These are phyloP conservation scores for Drosophila quasianomalipes DNA, from an alignment of 2,888 invertebrate species.

Conservation along the genomic window DNA sequence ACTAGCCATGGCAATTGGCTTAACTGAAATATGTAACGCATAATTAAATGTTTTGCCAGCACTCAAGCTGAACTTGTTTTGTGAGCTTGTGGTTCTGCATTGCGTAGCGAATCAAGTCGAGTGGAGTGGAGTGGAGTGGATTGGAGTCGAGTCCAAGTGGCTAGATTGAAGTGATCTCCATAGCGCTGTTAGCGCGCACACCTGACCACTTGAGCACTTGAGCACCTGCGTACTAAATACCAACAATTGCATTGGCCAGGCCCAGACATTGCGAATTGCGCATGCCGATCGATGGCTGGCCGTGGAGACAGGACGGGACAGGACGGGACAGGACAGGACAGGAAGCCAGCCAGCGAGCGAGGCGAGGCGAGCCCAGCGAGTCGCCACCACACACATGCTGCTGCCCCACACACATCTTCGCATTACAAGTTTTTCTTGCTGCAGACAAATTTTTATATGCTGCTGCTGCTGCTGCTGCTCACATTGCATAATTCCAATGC, in stretches of 20 bases:
- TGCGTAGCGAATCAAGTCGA: conserved; percentile 40
- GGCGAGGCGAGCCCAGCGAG: not conserved
- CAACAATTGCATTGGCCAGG: conserved; percentile 29
- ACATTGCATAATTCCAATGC: conserved; percentile 68
- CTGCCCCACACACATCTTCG: conserved; percentile 55
- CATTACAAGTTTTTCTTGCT: conserved; percentile 47
- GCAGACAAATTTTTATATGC: conserved; percentile 65
- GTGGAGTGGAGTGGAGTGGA: not conserved
- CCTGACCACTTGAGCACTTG: conserved; percentile 59
- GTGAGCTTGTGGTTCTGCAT: conserved; percentile 48
- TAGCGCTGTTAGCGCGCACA: conserved; percentile 8
- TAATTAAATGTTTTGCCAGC: conserved; percentile 70
- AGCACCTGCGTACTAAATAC: conserved; percentile 66
- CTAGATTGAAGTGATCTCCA: conserved; percentile 22
- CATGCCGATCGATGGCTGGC: conserved; percentile 39
- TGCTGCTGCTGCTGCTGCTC: conserved; percentile 18
- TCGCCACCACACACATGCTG: conserved; percentile 36
- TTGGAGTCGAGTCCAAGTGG: conserved; percentile 21
- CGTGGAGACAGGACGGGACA: not conserved
- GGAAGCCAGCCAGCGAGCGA: conserved; percentile 36
- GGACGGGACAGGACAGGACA: conserved; percentile 8
- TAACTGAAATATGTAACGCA: conserved; percentile 49
- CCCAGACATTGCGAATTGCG: conserved; percentile 40
- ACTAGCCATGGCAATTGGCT: conserved; percentile 35
- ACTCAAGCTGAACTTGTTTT: conserved; percentile 65